Evolutionary conservation across 2,797 vertebrate genomes (phyloP).

Genomic region (Gallinago solitaria): DNA sequence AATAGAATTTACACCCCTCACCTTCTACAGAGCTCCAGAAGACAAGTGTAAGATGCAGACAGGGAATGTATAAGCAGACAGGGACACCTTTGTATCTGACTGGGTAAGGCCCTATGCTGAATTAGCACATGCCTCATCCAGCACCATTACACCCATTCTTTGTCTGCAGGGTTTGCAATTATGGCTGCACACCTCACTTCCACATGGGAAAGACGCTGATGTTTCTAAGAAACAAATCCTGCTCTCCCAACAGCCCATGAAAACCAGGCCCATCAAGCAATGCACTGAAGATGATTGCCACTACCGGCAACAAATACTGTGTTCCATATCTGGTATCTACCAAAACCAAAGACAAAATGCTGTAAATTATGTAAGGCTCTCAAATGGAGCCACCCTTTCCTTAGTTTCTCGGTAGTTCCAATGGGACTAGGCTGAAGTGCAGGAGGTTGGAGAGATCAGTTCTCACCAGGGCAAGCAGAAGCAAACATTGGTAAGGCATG

Average conservation of each 20-base stretch:
- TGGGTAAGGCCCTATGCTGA: not conserved
- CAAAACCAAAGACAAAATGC: not conserved
- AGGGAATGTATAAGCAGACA: not conserved
- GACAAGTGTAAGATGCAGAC: not conserved
- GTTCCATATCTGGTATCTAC: not conserved
- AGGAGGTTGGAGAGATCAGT: not conserved
- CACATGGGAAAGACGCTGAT: not conserved
- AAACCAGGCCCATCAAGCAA: not conserved
- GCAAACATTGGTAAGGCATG: constrained; percentile 94
- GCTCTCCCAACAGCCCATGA: not conserved
- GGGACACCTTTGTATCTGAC: not conserved
- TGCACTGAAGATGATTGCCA: not conserved
- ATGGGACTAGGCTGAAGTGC: not conserved
- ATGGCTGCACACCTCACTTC: not conserved
- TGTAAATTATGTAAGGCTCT: not conserved
- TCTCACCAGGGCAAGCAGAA: constrained; percentile 94
- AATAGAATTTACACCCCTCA: not conserved
- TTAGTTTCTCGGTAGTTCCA: not conserved
- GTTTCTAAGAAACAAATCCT: not conserved
- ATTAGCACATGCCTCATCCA: not conserved
- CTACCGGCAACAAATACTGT: not conserved
- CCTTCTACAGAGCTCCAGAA: not conserved
- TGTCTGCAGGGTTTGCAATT: not conserved
- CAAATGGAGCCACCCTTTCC: not conserved
- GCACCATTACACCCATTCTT: not conserved